A percentile compares a stretch with the other conserved stretches of the same genome.
These are phyloP conservation scores for Lasiurus borealis DNA, from an alignment of 2,113 vertebrate species.

Conservation along the genomic window DNA sequence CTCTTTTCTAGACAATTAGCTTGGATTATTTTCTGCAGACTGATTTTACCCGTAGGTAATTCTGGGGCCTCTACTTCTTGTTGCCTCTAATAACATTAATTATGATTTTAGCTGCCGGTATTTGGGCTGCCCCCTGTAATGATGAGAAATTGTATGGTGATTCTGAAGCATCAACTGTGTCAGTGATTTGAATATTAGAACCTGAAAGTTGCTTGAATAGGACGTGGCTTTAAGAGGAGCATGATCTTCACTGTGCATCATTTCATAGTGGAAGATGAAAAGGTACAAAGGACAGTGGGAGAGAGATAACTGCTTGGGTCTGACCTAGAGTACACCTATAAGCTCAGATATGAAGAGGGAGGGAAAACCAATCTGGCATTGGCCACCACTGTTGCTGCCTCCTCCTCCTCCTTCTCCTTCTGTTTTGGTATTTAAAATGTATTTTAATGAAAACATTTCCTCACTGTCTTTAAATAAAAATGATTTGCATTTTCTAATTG, in stretches of 20 bases:
- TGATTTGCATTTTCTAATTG: not conserved
- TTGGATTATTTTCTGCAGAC: slow-evolving; percentile 54
- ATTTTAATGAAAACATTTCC: not conserved
- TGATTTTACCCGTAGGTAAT: slow-evolving; percentile 51
- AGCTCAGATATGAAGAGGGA: not conserved
- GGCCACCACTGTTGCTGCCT: not conserved
- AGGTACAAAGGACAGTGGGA: not conserved
- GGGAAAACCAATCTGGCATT: not conserved
- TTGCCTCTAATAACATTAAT: slow-evolving; percentile 59
- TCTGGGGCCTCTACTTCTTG: not conserved
- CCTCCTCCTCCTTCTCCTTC: not conserved
- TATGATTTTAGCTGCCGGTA: slow-evolving; percentile 58
- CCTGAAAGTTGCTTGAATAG: not conserved
- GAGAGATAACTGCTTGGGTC: not conserved
- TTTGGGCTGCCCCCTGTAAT: not conserved
- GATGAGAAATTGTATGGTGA: slow-evolving; percentile 5
- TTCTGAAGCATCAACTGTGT: not conserved
- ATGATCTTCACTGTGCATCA: not conserved
- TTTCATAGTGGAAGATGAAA: not conserved
- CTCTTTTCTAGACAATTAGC: slow-evolving; percentile 51
- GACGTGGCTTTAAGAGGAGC: not conserved
- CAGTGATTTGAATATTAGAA: not conserved
- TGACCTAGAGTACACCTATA: not conserved
- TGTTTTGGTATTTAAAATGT: not conserved
- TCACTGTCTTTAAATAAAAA: not conserved